Evolutionary conservation across 1,140 invertebrate species (phyloP).

Genomic region (Antheraea pernyi): DNA sequence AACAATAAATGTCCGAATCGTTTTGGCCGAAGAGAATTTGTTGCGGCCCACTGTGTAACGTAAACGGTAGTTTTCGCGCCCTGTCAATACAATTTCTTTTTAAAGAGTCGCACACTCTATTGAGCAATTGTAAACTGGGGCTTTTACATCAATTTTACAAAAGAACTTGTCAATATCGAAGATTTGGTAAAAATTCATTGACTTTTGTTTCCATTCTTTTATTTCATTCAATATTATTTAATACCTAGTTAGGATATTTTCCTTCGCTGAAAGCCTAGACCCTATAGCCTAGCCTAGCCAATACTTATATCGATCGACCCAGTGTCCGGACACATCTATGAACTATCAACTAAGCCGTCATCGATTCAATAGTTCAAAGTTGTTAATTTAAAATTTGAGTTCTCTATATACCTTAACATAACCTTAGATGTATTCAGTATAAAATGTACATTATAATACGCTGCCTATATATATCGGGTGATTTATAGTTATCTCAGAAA

Average conservation of each 20-base stretch:
- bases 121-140: not conserved
- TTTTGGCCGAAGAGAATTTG: slow-evolving; percentile 64
- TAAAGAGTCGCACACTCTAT: not conserved
- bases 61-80: slow-evolving; percentile 54
- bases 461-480: not conserved
- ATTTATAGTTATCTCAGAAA: slow-evolving; percentile 63
- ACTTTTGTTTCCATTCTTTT: not conserved
- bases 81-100: slow-evolving; percentile 39
- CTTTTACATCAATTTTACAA: not conserved
- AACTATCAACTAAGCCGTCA: no score
- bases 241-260: no score
- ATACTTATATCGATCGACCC: no score
- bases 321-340: no score
- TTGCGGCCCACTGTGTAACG: slow-evolving; percentile 52
- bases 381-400: no score
- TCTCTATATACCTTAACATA: not conserved
- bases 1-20: slow-evolving; percentile 74
- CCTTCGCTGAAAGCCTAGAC: no score
- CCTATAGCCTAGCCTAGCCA: no score
- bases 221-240: not conserved
- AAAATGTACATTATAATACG: not conserved
- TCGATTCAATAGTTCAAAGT: no score
- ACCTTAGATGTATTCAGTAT: not conserved
- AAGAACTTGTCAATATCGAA: not conserved
- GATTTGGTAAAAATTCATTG: not conserved